phyloP scores from a whole-genome alignment of 2,888 invertebrate species.

The Octonoba sinensis region DNA sequence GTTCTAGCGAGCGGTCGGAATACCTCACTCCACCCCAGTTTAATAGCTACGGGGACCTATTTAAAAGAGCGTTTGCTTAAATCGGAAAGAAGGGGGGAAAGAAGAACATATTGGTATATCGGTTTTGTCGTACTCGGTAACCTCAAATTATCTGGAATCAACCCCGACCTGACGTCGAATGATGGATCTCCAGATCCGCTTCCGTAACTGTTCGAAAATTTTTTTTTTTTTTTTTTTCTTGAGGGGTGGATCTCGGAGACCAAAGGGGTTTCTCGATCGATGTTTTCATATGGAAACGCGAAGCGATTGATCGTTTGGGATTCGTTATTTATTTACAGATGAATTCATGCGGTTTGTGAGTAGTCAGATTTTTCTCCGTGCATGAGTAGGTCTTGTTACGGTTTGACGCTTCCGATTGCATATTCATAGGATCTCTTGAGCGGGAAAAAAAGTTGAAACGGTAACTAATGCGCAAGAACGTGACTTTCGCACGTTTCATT shows the following conservation, averaged over 20 bases:
- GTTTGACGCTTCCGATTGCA: too few relatives aligned
- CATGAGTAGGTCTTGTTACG: too few relatives aligned
- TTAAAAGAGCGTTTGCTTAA: too few relatives aligned
- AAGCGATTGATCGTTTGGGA: constrained; percentile 12
- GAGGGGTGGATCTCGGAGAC: constrained; percentile 9
- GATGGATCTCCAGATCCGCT: constrained; percentile 40
- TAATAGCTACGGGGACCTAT: constrained; percentile 4
- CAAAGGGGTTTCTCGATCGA: constrained; percentile 43
- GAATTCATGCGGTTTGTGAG: neutral
- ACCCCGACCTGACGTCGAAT: constrained; percentile 12
- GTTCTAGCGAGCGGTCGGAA: neutral
- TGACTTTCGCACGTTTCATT: too few relatives aligned
- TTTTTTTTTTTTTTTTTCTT: neutral
- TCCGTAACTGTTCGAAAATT: constrained; percentile 38
- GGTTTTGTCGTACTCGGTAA: constrained; percentile 9
- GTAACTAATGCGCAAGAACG: too few relatives aligned
- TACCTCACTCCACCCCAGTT: constrained; percentile 24
- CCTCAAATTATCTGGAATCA: constrained; percentile 40
- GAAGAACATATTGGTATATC: neutral
- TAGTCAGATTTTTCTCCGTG: too few relatives aligned
- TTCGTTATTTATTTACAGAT: constrained; percentile 33
- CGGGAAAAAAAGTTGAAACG: too few relatives aligned
- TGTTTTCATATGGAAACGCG: constrained; percentile 16
- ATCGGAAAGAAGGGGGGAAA: neutral
- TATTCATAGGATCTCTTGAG: too few relatives aligned